Evolutionary conservation across 1,140 invertebrate species (phyloP).

Genomic region (Aphelinus atriplicis): DNA sequence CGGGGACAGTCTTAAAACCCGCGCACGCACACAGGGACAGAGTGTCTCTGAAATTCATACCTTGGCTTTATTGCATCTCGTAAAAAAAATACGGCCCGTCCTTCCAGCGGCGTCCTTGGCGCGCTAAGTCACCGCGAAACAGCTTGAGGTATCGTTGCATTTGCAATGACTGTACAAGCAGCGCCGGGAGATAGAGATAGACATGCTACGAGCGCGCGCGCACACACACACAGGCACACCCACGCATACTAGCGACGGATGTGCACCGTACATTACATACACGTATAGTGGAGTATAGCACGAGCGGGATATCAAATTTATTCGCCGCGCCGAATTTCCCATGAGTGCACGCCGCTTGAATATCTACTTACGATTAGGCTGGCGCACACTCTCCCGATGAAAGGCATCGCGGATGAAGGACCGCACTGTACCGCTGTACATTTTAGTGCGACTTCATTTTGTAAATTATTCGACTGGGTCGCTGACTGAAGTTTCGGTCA

Average conservation of each 20-base stretch:
- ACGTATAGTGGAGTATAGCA: neutral
- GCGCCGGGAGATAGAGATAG: too few relatives aligned
- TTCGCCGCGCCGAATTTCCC: slow-evolving; percentile 35
- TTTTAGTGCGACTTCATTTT: too few relatives aligned
- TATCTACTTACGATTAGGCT: slow-evolving; percentile 33
- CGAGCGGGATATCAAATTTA: slow-evolving; percentile 36
- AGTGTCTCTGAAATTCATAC: slow-evolving; percentile 36
- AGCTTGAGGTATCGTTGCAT: slow-evolving; percentile 43
- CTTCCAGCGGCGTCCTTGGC: neutral
- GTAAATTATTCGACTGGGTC: too few relatives aligned
- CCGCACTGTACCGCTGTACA: too few relatives aligned
- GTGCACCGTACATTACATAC: neutral
- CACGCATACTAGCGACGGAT: neutral
- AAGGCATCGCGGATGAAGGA: neutral
- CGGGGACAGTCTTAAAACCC: slow-evolving; percentile 22
- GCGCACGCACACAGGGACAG: neutral
- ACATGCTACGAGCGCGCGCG: neutral
- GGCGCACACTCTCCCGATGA: slow-evolving; percentile 21
- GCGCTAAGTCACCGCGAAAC: slow-evolving; percentile 38
- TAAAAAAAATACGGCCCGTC: slow-evolving; percentile 39
- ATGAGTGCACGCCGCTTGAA: slow-evolving; percentile 31
- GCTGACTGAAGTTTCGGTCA: too few relatives aligned
- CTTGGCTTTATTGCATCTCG: slow-evolving; percentile 37
- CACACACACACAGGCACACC: neutral
- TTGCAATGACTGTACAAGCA: slow-evolving; percentile 19